Evolutionary conservation across 2,113 vertebrate genomes (phyloP).

Genomic region (Trematomus loennbergii): DNA sequence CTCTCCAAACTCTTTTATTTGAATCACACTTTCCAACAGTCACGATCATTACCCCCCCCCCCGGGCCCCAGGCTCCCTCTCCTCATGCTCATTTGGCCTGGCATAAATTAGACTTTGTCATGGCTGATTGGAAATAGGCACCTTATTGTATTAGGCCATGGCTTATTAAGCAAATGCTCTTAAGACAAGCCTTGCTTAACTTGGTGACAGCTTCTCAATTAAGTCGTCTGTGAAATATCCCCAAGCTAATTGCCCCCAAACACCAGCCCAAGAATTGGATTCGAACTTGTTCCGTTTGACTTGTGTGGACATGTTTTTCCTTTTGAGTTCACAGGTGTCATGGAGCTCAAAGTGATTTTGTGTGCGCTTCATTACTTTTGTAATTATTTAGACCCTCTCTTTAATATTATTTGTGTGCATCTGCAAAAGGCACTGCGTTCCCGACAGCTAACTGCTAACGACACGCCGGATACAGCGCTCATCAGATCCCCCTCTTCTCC

Average conservation of each 20-base stretch:
- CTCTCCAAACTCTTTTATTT: constrained; percentile 35
- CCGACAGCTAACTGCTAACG: constrained; percentile 19
- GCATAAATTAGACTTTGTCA: constrained; percentile 84
- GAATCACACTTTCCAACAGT: constrained; percentile 57
- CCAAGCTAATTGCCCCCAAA: constrained; percentile 77
- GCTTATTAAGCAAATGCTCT: constrained; percentile 86
- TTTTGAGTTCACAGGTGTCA: constrained; percentile 63
- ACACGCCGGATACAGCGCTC: constrained; percentile 41
- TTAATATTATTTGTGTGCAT: constrained; percentile 42
- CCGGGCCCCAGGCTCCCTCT: constrained; percentile 47
- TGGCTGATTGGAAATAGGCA: constrained; percentile 85
- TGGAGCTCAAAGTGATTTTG: constrained; percentile 48
- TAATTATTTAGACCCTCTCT: constrained; percentile 32
- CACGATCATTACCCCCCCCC: constrained; percentile 61
- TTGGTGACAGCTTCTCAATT: constrained; percentile 84
- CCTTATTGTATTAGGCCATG: constrained; percentile 85
- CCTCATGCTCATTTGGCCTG: constrained; percentile 68
- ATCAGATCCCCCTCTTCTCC: constrained; percentile 46
- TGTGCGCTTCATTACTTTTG: neutral
- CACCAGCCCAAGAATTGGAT: constrained; percentile 56
- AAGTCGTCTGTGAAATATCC: constrained; percentile 77
- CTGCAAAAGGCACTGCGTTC: neutral
- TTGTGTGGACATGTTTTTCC: constrained; percentile 50
- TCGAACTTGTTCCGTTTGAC: constrained; percentile 66
- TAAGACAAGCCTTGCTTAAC: constrained; percentile 85